Conservation (phyloP, 2,888 invertebrate species). For the Meta bourneti region DNA sequence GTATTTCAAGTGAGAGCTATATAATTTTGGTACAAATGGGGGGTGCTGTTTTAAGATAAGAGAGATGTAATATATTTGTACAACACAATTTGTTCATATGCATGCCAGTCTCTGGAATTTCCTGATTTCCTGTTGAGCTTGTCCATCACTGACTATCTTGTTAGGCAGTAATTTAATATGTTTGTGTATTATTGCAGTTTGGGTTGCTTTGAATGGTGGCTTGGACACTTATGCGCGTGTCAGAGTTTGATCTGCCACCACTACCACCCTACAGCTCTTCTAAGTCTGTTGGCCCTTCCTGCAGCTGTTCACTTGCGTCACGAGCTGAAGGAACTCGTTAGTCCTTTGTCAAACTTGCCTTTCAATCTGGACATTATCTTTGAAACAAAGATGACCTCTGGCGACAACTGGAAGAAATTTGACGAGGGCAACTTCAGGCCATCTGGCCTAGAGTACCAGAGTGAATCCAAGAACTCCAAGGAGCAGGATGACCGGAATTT, state of each 20-base stretch:
- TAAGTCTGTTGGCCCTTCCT: constrained; percentile 71
- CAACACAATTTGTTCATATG: too few relatives aligned
- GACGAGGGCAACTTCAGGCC: constrained; percentile 58
- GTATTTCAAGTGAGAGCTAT: too few relatives aligned
- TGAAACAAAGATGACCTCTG: constrained; percentile 81
- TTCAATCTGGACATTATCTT: constrained; percentile 91
- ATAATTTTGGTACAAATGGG: too few relatives aligned
- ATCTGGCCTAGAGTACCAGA: constrained; percentile 10
- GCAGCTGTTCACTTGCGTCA: constrained; percentile 79
- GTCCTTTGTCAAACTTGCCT: constrained; percentile 88
- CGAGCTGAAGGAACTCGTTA: constrained; percentile 86
- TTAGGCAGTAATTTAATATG: too few relatives aligned
- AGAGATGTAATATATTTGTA: too few relatives aligned
- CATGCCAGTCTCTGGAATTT: too few relatives aligned
- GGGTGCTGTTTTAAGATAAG: too few relatives aligned
- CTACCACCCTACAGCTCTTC: constrained; percentile 74
- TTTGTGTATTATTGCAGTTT: constrained; percentile 38
- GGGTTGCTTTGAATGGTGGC: constrained; percentile 77
- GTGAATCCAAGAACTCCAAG: constrained; percentile 25
- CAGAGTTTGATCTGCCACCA: constrained; percentile 72
- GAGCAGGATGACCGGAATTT: constrained; percentile 55
- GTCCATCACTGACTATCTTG: too few relatives aligned
- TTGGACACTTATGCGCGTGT: constrained; percentile 73
- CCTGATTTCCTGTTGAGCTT: too few relatives aligned
- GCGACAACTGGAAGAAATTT: constrained; percentile 65